Conservation (phyloP, 1,140 invertebrate species). For the Helicorthomorpha holstii region DNA sequence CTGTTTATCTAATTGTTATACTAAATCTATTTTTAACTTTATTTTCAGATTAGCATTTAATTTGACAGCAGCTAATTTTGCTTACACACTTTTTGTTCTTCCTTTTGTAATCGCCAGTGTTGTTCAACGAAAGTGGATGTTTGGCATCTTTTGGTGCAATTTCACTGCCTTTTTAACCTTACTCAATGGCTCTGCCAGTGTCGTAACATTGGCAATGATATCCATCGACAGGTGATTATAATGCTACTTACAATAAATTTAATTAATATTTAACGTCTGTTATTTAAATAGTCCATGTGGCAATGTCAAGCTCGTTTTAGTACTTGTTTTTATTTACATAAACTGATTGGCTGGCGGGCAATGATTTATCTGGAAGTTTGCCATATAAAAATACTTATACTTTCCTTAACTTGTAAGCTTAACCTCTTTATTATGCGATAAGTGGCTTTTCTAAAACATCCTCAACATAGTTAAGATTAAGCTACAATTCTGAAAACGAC, state of each 20-base stretch:
- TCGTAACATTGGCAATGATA: slow-evolving; percentile 10
- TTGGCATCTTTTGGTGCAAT: slow-evolving; percentile 11
- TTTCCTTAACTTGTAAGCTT: not conserved
- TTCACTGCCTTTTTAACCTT: slow-evolving; percentile 10
- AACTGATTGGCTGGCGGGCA: not conserved
- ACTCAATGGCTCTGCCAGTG: slow-evolving; percentile 8
- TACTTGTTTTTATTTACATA: not conserved
- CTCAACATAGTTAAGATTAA: no score
- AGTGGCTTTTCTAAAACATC: no score
- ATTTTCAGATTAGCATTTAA: slow-evolving; percentile 12
- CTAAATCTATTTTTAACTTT: not conserved
- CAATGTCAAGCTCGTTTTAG: not conserved
- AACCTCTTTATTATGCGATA: no score
- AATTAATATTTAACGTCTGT: not conserved
- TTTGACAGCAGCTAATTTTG: slow-evolving; percentile 12
- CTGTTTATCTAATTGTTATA: not conserved
- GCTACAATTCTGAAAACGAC: no score
- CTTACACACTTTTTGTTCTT: slow-evolving; percentile 8
- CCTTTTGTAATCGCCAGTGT: slow-evolving; percentile 9
- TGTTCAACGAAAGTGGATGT: slow-evolving; percentile 9
- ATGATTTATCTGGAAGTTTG: not conserved
- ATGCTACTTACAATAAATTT: not conserved
- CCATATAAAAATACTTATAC: not conserved
- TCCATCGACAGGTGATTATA: slow-evolving; percentile 10
- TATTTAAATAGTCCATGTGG: not conserved